Evolutionary conservation across 2,888 invertebrate species (phyloP).

Genomic region (Drosophila atripex): DNA sequence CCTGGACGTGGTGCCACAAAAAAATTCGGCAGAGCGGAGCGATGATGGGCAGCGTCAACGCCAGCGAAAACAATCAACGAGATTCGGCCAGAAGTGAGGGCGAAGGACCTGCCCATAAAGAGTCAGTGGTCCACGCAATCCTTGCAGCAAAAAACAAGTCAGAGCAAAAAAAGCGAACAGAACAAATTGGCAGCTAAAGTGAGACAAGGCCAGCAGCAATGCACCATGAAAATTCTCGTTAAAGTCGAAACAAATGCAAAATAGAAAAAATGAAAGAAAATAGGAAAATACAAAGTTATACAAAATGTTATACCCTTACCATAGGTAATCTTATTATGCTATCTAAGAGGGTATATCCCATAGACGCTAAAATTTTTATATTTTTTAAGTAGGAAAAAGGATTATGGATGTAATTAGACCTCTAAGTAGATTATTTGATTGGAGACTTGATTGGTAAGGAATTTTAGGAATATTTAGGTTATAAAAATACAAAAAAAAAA

Average conservation of each 20-base stretch:
- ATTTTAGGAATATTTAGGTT: too few species aligned
- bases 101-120: slow-evolving; percentile 26
- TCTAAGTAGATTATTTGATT: too few species aligned
- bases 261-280: slow-evolving; percentile 7
- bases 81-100: slow-evolving; percentile 2
- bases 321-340: too few species aligned
- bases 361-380: too few species aligned
- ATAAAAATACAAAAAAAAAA: too few species aligned
- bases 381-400: too few species aligned
- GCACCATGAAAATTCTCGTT: slow-evolving; percentile 52
- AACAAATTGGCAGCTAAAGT: slow-evolving; percentile 37
- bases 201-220: slow-evolving; percentile 34
- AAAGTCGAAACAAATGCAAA: slow-evolving; percentile 43
- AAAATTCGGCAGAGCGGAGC: slow-evolving; percentile 15
- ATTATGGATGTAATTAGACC: too few species aligned
- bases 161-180: slow-evolving; percentile 13
- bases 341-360: too few species aligned
- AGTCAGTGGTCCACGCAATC: slow-evolving; percentile 32
- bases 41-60: slow-evolving; percentile 35
- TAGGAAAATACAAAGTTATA: background rate
- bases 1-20: slow-evolving; percentile 22
- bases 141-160: slow-evolving; percentile 1
- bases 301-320: background rate
- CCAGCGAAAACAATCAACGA: slow-evolving; percentile 45
- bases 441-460: too few species aligned